A percentile compares a stretch with the other conserved stretches of the same genome.
These are phyloP conservation scores for Chirona hameri DNA, from an alignment of 2,888 invertebrate species.

Conservation along the genomic window DNA sequence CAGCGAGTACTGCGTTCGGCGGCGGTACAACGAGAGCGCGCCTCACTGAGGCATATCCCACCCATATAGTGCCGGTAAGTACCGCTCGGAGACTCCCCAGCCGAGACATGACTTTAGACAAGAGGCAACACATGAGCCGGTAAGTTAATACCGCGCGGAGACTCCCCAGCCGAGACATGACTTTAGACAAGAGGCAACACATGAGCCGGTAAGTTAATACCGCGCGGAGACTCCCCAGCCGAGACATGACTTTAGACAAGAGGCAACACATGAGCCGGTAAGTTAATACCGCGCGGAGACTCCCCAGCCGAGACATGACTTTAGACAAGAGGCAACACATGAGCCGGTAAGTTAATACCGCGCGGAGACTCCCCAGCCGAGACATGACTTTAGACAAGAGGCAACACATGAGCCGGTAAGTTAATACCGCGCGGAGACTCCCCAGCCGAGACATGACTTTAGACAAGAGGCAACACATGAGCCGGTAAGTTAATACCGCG, in stretches of 20 bases:
- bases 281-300: slow-evolving; percentile 44
- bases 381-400: too few species aligned
- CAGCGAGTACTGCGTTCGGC: slow-evolving; percentile 61
- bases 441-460: too few species aligned
- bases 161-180: too few species aligned
- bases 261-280: slow-evolving; percentile 52
- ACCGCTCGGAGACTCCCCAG: slow-evolving; percentile 26
- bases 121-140: slow-evolving; percentile 49
- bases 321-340: too few species aligned
- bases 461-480: too few species aligned
- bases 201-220: slow-evolving; percentile 57
- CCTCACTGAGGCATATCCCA: slow-evolving; percentile 61
- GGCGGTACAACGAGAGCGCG: slow-evolving; percentile 68
- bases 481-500: slow-evolving; percentile 57
- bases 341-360: slow-evolving; percentile 57
- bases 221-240: slow-evolving; percentile 9
- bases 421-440: slow-evolving; percentile 37
- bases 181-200: too few species aligned
- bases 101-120: too few species aligned
- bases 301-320: too few species aligned
- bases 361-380: too few species aligned
- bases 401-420: slow-evolving; percentile 54
- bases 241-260: too few species aligned
- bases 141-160: slow-evolving; percentile 49
- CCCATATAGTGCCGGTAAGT: slow-evolving; percentile 64